Conservation (phyloP, 2,113 vertebrate species). For the Ibidorhyncha struthersii region DNA sequence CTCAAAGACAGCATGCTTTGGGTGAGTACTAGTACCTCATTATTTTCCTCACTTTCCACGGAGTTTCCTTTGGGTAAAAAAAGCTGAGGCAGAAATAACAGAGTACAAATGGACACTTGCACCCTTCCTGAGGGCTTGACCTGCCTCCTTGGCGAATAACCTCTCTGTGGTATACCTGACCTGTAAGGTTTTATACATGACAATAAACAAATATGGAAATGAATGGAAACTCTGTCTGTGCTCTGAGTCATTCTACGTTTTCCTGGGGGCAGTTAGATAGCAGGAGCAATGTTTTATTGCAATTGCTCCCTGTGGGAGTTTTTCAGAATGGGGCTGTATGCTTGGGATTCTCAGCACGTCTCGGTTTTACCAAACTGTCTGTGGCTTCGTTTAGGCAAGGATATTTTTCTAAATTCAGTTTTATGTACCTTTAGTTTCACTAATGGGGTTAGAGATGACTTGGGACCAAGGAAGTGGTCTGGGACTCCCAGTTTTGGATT, state of each 20-base stretch:
- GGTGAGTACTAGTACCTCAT: neutral
- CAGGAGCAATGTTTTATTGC: neutral
- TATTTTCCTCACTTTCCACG: neutral
- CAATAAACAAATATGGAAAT: neutral
- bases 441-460: neutral
- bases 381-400: neutral
- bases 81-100: neutral
- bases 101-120: neutral
- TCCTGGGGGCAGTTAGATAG: neutral
- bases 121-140: neutral
- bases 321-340: neutral
- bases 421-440: neutral
- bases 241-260: neutral
- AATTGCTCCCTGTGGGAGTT: constrained; percentile 2
- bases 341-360: neutral
- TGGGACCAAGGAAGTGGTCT: neutral
- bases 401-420: neutral
- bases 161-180: neutral
- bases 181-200: neutral
- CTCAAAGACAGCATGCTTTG: neutral
- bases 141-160: neutral
- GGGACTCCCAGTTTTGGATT: neutral
- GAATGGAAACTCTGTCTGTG: neutral
- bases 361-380: neutral
- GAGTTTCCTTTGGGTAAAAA: neutral